Evolutionary conservation across 2,797 vertebrate genomes (phyloP).

Genomic region (Microtus obscurus): DNA sequence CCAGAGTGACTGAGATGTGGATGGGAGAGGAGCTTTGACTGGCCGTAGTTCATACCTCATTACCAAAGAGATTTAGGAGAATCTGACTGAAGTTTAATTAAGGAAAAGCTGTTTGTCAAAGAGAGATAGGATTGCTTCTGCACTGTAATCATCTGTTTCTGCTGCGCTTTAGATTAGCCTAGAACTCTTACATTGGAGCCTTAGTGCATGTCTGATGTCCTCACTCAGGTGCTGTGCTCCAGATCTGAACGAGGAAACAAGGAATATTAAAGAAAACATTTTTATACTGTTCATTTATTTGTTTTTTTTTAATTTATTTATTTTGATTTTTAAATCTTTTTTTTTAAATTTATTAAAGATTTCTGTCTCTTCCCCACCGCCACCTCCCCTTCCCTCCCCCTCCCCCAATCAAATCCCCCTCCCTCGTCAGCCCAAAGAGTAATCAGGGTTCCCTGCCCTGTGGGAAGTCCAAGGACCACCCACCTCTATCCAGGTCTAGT

Average conservation of each 20-base stretch:
- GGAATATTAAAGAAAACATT: background rate
- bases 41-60: background rate
- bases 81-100: background rate
- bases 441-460: too few species aligned
- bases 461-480: too few species aligned
- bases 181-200: background rate
- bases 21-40: background rate
- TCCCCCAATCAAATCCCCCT: too few species aligned
- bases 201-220: slow-evolving; percentile 5
- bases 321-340: too few species aligned
- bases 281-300: background rate
- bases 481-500: too few species aligned
- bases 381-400: too few species aligned
- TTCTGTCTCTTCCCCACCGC: too few species aligned
- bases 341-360: too few species aligned
- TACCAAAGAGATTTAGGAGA: background rate
- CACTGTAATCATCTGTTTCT: background rate
- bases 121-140: background rate
- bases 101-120: background rate
- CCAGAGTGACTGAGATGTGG: background rate
- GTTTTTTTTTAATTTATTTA: too few species aligned
- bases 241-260: background rate
- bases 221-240: background rate
- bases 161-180: background rate
- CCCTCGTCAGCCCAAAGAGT: too few species aligned